These are phyloP conservation scores for Tachuris rubrigastra DNA, from an alignment of 2,113 vertebrate species.

Conservation along the genomic window DNA sequence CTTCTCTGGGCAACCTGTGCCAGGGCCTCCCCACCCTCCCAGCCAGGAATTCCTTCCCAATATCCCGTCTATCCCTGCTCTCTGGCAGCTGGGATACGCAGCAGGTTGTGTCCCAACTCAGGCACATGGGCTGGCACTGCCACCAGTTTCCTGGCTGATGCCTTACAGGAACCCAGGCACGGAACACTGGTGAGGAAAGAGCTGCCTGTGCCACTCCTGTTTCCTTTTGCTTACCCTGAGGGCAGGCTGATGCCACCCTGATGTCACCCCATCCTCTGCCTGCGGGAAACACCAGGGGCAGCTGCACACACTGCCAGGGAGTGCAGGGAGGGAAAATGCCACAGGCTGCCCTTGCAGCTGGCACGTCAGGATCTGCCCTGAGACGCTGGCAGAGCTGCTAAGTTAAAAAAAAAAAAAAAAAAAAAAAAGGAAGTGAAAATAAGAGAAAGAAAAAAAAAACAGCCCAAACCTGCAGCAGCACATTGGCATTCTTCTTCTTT, in stretches of 20 bases:
- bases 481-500: rapidly evolving
- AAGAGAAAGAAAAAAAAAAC: rapidly evolving
- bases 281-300: rapidly evolving
- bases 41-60: neutral
- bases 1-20: neutral
- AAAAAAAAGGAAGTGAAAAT: neutral
- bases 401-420: neutral
- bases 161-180: neutral
- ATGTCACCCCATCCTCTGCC: neutral
- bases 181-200: neutral
- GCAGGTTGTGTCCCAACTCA: no score
- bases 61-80: neutral
- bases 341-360: rapidly evolving
- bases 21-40: neutral
- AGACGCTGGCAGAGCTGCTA: neutral
- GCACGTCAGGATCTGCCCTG: neutral
- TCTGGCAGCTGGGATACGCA: neutral
- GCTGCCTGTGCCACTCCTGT: neutral
- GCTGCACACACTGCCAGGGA: rapidly evolving
- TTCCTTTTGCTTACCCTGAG: neutral
- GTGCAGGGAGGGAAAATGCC: neutral
- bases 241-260: neutral
- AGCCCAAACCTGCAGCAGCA: neutral
- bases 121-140: neutral
- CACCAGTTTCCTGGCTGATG: neutral